A percentile compares a stretch with the other conserved stretches of the same genome.
These are phyloP conservation scores for Glareola pratincola DNA, from an alignment of 2,113 vertebrate species.

Conservation along the genomic window DNA sequence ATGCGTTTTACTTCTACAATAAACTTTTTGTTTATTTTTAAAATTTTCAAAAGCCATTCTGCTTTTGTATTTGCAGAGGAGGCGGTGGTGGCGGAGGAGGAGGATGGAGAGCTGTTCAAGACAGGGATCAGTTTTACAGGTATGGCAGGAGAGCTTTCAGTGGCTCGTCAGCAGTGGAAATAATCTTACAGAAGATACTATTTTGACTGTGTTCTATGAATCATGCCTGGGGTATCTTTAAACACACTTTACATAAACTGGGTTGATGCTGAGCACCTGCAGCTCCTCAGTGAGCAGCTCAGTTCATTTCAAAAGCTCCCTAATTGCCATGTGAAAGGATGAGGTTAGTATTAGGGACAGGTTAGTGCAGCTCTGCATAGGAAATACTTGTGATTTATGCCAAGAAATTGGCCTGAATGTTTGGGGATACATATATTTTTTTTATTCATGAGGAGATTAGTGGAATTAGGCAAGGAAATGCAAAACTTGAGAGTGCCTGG, in stretches of 20 bases:
- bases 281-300: neutral
- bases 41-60: neutral
- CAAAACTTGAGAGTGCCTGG: neutral
- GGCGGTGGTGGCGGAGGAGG: constrained; percentile 74
- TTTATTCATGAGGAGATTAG: neutral
- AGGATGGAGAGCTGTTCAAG: constrained; percentile 83
- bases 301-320: neutral
- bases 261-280: neutral
- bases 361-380: neutral
- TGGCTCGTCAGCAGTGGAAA: neutral
- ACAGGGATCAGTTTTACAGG: constrained; percentile 84
- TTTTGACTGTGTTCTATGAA: neutral
- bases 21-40: neutral
- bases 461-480: neutral
- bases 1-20: neutral
- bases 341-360: neutral
- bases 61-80: constrained; percentile 68
- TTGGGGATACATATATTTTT: too few relatives aligned
- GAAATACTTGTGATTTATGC: neutral
- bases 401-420: neutral
- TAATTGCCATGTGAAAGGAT: accelerated
- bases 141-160: neutral
- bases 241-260: neutral
- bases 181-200: neutral
- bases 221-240: neutral